Evolutionary conservation across 2,888 invertebrate species (phyloP), one percentile per base, ranked within the genome.

Genomic region (Seira ritae): DNA sequence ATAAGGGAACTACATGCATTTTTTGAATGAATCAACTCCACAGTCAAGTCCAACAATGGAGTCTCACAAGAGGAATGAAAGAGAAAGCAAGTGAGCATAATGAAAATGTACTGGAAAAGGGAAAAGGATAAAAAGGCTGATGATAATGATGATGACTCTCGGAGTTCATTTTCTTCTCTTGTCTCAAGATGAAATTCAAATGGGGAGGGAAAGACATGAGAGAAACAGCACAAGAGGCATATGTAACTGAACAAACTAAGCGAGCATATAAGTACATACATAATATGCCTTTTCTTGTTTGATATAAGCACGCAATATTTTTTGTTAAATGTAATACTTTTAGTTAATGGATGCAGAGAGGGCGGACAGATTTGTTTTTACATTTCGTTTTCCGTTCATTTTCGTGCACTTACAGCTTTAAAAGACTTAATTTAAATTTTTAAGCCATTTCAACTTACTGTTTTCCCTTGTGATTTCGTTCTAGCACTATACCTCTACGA

Each of bases 101-200:
- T 82, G 8, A 82, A 22, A 70, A 85, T 71, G 50, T 85, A 78
- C 24, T 79, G 74, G 31, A 82, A 20, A 19, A 77, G 74, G 69
- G 31, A 31, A n/a, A n/a, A 55, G 55, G 15, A 55, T 55, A 55
- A 55, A 55, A 42, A 1, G 74, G 17, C 55, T 55, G 55, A 55
- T 12, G 55, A 55, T 55, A 55, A 55, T 55, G 55, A 55, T 55
- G 55, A 55, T 55, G 55, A 55, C 55, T 12, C 55, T 55, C 3
- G 2, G 55, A n/a, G 55, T 55, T 55, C 55, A 17, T 55, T 55
- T 55, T 55, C 15, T 55, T 55, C 55, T 55, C 55, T 55, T 55
- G 55, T 55, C 55, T 55, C 55, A 55, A 55, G 55, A 55, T 55
- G 55, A 55, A 55, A 55, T 55, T 55, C 15, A 55, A 55, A 55